A percentile compares a stretch with the other conserved stretches of the same genome.
phyloP scores from a whole-genome alignment of 2,113 vertebrate genomes.

The Nycticryphes semicollaris region DNA sequence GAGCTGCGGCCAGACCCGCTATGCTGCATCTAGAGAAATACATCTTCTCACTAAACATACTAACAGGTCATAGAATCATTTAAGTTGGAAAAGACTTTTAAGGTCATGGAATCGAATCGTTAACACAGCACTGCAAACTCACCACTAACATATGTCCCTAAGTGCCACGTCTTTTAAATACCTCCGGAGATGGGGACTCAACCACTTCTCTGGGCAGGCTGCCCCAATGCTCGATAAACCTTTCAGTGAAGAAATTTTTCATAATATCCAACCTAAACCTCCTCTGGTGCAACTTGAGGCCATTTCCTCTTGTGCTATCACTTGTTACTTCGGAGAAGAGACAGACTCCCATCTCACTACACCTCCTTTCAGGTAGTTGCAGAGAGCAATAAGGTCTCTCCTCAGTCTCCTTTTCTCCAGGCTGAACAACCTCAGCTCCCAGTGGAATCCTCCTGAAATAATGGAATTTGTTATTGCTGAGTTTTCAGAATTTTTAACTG shows the following conservation, averaged over 20 bases:
- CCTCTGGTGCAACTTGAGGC: not conserved
- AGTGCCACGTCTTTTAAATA: not conserved
- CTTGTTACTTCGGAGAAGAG: not conserved
- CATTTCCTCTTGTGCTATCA: not conserved
- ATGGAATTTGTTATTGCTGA: not conserved
- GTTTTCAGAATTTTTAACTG: not conserved
- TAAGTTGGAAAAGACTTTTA: not conserved
- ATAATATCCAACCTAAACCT: not conserved
- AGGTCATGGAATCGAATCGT: not conserved
- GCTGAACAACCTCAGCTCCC: not conserved
- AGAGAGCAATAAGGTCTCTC: not conserved
- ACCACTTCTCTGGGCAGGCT: not conserved
- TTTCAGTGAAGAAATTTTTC: not conserved
- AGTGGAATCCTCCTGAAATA: not conserved
- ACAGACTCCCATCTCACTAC: not conserved
- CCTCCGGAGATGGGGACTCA: not conserved
- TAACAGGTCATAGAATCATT: not conserved
- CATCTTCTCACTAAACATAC: not conserved
- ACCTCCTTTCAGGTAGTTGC: not conserved
- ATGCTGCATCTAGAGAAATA: accelerated
- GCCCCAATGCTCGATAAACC: not conserved
- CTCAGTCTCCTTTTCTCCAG: not conserved
- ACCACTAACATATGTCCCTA: not conserved
- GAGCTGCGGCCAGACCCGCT: not conserved
- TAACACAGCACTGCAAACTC: not conserved